These are phyloP conservation scores for Lytechinus variegatus DNA, from an alignment of 35 echinoderm and acorn worm genomes.

Conservation along the genomic window DNA sequence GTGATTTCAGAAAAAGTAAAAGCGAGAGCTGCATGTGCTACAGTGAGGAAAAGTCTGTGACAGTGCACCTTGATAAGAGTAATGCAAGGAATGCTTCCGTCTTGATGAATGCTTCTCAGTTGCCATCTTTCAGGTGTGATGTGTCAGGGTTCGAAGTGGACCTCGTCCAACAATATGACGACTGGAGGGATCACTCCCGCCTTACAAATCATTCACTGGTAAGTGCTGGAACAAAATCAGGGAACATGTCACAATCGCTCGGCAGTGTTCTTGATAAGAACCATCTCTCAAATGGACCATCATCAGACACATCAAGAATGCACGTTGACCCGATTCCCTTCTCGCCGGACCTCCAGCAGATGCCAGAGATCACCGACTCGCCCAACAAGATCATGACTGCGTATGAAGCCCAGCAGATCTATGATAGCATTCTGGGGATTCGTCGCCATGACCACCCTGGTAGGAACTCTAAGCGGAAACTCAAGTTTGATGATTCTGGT, in stretches of 20 bases:
- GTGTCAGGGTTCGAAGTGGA: constrained; percentile 63
- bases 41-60: background rate
- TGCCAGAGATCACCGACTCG: constrained; percentile 45
- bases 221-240: background rate
- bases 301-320: background rate
- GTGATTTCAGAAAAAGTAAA: constrained; percentile 43
- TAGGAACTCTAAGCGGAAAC: constrained; percentile 49
- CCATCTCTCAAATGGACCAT: background rate
- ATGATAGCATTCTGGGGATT: constrained; percentile 45
- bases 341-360: constrained; percentile 37
- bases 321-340: background rate
- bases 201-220: constrained; percentile 14
- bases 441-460: background rate
- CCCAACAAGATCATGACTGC: constrained; percentile 54
- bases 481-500: constrained; percentile 41
- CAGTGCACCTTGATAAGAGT: background rate
- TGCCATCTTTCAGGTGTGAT: constrained; percentile 26
- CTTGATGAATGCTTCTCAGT: background rate
- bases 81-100: background rate
- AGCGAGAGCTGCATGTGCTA: constrained; percentile 18
- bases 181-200: constrained; percentile 25
- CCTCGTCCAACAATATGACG: constrained; percentile 57
- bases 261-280: background rate
- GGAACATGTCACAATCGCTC: background rate
- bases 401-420: constrained; percentile 62